Conservation (phyloP, 2,113 vertebrate genomes). For the Chelonoidis abingdonii region DNA sequence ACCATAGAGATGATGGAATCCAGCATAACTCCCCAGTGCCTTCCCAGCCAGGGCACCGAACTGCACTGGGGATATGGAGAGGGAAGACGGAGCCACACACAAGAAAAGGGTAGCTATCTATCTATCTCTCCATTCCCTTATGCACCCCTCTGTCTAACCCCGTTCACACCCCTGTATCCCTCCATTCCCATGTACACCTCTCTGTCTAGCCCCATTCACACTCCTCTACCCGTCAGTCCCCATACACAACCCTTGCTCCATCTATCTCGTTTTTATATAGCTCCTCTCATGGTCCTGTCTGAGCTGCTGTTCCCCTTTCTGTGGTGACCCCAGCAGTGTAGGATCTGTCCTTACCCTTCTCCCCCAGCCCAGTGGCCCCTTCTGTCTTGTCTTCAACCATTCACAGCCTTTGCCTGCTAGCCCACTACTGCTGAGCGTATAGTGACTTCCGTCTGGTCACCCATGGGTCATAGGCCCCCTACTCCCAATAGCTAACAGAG, state of each 20-base stretch:
- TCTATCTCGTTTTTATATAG: background rate
- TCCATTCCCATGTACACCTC: too few relatives aligned
- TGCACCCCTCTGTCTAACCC: too few relatives aligned
- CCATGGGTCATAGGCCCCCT: background rate
- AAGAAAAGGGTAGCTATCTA: too few relatives aligned
- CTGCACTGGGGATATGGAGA: too few relatives aligned
- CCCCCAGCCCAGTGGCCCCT: background rate
- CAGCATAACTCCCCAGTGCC: background rate
- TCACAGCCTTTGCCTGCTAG: background rate
- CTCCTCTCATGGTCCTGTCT: background rate
- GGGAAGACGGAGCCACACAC: too few relatives aligned
- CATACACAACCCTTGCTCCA: background rate
- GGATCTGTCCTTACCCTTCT: background rate
- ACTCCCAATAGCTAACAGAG: background rate
- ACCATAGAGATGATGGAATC: background rate
- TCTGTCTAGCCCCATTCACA: too few relatives aligned
- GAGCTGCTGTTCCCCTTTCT: background rate
- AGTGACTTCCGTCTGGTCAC: background rate
- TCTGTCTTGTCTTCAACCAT: background rate
- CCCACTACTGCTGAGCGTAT: too few relatives aligned
- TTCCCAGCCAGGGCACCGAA: background rate
- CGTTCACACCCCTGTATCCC: background rate
- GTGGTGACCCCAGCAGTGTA: background rate
- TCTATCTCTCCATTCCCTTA: too few relatives aligned
- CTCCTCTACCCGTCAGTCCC: too few relatives aligned